Base-by-base conservation (phyloP, 1,140 invertebrate species). In the Zophobas morio region DNA sequence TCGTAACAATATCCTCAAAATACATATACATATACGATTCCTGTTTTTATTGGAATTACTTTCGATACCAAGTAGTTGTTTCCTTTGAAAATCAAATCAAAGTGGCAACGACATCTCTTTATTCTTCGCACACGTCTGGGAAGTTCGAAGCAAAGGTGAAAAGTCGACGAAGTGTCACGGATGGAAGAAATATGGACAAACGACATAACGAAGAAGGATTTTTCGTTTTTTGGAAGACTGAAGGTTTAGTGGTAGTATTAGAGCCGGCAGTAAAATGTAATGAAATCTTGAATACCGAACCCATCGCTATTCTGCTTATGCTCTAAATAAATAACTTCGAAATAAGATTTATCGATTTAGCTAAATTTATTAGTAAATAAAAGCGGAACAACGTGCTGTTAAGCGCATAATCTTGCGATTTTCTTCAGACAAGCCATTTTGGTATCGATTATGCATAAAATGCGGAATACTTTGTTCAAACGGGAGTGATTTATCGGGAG, bases 301-400 rank as follows among this genome's bases (percentile, higher is more conserved):
- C 8, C 56, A 8, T 32, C 8, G 33, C 36, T 60, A 60, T 60
- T 39, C 36, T 6, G 36, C 34, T 35, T 35, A 60, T 60, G 56
- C 37, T 60, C 34, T 60, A 60, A 60, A 60, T 60, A 60, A 60
- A 32, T 60, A 36, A 3, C 35, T 36, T 35, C n/a, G 56, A 20
- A 20, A 20, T 60, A 33, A 60, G 39, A 66, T 66, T 66, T 66
- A 66, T 66, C 35, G 60, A 66, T 66, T 40, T 66, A 40, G 37
- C 42, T 66, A 66, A 42, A 66, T 42, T 42, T 66, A 42, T 66
- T 66, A 42, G 37, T 66, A 42, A 66, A 66, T 66, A 66, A 66
- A 60, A 66, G 8, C 39, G 60, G 60, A 40, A 46, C 37, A 39
- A 42, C 42, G 60, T 32, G 39, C 42, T 42, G 60, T 66, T 66